Base-by-base conservation (phyloP, 2,797 vertebrate genomes). In the Tokudaia muenninki region DNA sequence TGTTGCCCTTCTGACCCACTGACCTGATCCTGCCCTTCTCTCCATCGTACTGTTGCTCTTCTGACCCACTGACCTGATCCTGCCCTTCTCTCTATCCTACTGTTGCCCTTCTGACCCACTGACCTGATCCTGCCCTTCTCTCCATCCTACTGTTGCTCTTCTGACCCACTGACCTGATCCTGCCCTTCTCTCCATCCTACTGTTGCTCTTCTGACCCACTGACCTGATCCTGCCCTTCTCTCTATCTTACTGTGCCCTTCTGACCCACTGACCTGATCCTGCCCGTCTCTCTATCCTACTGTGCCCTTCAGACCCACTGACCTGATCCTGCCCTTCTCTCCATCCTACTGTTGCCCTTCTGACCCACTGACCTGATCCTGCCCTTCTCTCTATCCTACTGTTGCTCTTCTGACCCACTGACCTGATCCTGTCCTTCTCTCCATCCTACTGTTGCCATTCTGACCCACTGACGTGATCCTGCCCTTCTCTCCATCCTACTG, bases 11-110 rank as follows among this genome's bases (percentile, higher is more conserved):
- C 55, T 57, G 55, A 10, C 10, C 70, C 91, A 98, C 99, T 95
- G 83, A 99, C 99, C 99, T 41, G 41, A 41, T 41, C 41, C 41
- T 41, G 41, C 41, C 41, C 41, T 41, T 41, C 41, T 41, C 41
- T 41, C 41, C 41, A 41, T 41, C 41, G 2, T 41, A 41, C 41
- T 59, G 57, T 2, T 21, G 57, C 57, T 65, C 55, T 70, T 47
- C 84, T n/a, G 74, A 50, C 10, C 74, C 91, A 98, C 99, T 95
- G 84, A 99, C 99, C 99, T 98, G 34, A 99, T 96, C 88, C 98
- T 97, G 78, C 95, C 61, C 9, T 70, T 29, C 0, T 97, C 97
- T 2, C 97, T 98, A 44, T 96, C 99, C 92, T 96, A 99, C 98
- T 99, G 99, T 2, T 41, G 41, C 41, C 41, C 41, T 41, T 57